Base-by-base conservation (phyloP, 2,888 invertebrate genomes). In the Amiota mariae region DNA sequence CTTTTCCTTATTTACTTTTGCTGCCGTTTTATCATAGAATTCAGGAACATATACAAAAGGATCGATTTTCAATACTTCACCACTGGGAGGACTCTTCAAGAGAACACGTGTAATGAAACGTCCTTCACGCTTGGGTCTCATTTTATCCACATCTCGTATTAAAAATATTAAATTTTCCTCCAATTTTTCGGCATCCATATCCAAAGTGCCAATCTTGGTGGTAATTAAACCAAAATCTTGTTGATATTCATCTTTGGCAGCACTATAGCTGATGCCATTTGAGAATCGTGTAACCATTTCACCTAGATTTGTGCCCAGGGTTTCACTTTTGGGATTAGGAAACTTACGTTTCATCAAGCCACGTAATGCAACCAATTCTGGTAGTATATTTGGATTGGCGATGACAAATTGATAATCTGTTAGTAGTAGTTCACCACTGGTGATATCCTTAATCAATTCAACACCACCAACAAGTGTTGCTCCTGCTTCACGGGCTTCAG, bases 331-430 rank as follows among this genome's bases (percentile, higher is more conserved):
- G 0, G 92, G 89, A 81, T 92, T 94, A 0, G 97, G 97, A 89
- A 96, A 96, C 81, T 93, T 93, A 76, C 91, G 92, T 84, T 94
- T 96, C 91, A 97, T 91, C 63, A 97, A 86, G 1, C 96, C 97
- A 77, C 96, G 92, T 73, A 97, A 91, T 0, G 92, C 91, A 1
- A 95, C 92, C 54, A 97, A 86, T 71, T 97, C 96, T 0, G 95
- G 92, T 68, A 96, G 88, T 76, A 97, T 94, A 85, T 94, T 93
- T 0, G 95, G 94, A 90, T 97, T 95, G 0, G 95, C 95, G 13
- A 97, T 90, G 9, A 95, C 87, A 84, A 92, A 93, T 81, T 95
- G 93, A 86, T 93, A 97, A 79, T 97, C 95, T 6, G 91, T 89
- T 1, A 94, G 82, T 73, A 91, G 90, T 4, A 95, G 85, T 78